These are phyloP conservation scores for human (Homo sapiens) DNA, from an alignment of 2,113 vertebrate species.

Conservation along the genomic window DNA sequence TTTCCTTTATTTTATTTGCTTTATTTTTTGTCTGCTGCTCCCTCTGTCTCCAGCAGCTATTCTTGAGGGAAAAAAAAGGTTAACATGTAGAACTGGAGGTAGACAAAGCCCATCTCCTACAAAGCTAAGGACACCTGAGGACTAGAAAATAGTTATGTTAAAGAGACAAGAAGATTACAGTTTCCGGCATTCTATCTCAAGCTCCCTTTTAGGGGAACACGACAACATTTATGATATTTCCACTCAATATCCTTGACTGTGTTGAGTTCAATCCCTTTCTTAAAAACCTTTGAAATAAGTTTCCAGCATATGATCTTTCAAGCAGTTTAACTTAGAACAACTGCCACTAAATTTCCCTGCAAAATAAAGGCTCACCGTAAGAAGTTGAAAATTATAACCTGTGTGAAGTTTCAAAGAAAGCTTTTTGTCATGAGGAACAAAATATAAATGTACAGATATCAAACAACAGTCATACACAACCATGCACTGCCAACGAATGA, in stretches of 20 bases:
- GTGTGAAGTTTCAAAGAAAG: neutral
- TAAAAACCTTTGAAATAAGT: constrained; percentile 1
- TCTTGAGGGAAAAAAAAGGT: constrained; percentile 25
- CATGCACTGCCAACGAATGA: neutral
- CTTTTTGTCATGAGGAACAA: neutral
- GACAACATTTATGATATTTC: neutral
- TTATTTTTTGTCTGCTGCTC: neutral
- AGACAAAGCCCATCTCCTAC: neutral
- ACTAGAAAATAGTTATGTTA: neutral
- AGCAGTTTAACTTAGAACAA: neutral
- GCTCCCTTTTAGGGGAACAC: neutral
- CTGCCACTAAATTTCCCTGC: neutral
- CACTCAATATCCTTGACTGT: neutral
- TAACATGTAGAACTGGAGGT: neutral
- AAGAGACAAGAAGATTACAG: neutral
- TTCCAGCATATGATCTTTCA: neutral
- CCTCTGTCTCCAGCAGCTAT: neutral
- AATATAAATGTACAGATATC: neutral
- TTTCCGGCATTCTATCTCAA: neutral
- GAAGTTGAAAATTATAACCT: neutral
- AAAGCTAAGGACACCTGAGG: neutral
- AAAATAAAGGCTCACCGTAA: neutral
- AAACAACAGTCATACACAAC: neutral
- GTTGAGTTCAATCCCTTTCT: neutral
- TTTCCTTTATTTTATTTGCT: neutral